Conservation (phyloP, 2,797 vertebrate species). For the Poeciliopsis paucimaculata region DNA sequence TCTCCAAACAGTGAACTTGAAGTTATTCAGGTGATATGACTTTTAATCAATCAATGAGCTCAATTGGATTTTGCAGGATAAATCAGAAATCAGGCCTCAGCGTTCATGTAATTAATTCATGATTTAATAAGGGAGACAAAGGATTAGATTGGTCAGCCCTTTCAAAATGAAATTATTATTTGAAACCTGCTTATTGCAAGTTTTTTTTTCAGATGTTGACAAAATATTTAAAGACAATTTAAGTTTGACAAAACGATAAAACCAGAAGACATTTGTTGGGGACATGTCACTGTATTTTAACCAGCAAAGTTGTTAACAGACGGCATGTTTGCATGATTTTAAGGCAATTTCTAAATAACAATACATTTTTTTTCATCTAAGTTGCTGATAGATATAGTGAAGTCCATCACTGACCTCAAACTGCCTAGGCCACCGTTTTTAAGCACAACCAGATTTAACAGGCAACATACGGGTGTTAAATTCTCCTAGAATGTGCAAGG, state of each 20-base stretch:
- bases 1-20: not conserved
- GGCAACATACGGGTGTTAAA: conserved; percentile 55
- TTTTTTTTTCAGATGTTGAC: not conserved
- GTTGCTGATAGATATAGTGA: not conserved
- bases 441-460: conserved; percentile 25
- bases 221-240: not conserved
- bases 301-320: not conserved
- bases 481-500: conserved; percentile 18
- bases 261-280: not conserved
- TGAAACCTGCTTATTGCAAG: not conserved
- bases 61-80: not conserved
- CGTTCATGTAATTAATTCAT: not conserved
- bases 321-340: not conserved
- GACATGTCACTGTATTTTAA: not conserved
- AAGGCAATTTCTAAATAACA: not conserved
- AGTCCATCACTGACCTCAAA: not conserved
- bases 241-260: not conserved
- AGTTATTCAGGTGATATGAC: not conserved
- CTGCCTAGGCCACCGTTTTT: not conserved
- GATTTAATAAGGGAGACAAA: not conserved
- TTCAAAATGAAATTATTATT: not conserved
- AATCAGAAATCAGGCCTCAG: not conserved
- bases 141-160: not conserved
- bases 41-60: not conserved
- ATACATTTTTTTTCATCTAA: not conserved